Base-by-base conservation (phyloP, 2,888 invertebrate species). In the Digitonthophagus gazella region DNA sequence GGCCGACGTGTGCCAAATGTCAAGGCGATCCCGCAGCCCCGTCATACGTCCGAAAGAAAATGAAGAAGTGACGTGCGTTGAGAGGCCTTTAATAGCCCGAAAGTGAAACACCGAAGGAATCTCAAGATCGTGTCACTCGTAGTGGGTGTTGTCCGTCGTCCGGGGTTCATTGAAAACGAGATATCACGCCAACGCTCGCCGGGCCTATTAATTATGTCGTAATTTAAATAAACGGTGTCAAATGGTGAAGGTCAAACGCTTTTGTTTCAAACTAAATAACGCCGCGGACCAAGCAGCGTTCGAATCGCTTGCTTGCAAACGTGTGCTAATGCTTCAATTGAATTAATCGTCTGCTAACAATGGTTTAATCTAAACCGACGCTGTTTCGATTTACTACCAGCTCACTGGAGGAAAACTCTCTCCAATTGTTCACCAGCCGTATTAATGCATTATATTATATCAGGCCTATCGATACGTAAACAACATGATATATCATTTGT, bases 141-240 rank as follows among this genome's bases (percentile, higher is more conserved):
- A 44, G 28, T 44, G 28, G 28, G 28, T 44, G 28, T 44, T 44
- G 28, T 44, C 28, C 28, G 28, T 44, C 11, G 28, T n/a, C 28
- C 28, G 28, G 28, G 28, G 8, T 44, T 44, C 28, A 44, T 44
- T 44, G 28, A 44, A 44, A 44, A 44, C 28, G 28, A 44, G 28
- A 44, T 44, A 44, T 44, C 28, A 44, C 28, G 28, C 28, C 28
- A 44, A 44, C 28, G 28, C 28, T 44, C 28, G 28, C 11, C 28
- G 28, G 28, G 28, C 28, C 28, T 44, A 61, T 61, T 20, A 61
- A 19, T 61, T 61, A 61, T 61, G 20, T 19, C 20, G 61, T 20
- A 61, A 61, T 19, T 61, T 61, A 61, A 61, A 61, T 61, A 19
- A 8, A 18, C 18, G 15, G 61, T 61, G 61, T 61, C 61, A 61